Conservation (phyloP, 2,113 vertebrate species). For the Anarrhichthys ocellatus region DNA sequence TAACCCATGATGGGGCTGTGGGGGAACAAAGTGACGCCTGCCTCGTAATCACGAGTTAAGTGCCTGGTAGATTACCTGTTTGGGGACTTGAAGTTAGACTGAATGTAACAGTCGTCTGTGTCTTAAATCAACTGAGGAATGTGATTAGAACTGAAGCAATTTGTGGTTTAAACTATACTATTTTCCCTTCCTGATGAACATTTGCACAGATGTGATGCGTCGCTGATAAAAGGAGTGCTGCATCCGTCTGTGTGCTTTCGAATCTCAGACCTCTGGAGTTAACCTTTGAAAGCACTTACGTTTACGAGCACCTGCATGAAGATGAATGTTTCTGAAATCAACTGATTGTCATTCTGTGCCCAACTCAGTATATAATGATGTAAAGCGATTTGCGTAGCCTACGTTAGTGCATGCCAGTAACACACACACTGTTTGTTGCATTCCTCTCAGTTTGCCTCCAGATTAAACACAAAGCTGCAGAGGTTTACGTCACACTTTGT, state of each 20-base stretch:
- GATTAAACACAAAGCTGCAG: slow-evolving; percentile 20
- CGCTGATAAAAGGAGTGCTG: slow-evolving; percentile 7
- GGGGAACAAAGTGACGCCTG: slow-evolving; percentile 47
- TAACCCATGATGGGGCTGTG: not conserved
- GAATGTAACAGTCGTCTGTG: slow-evolving; percentile 36
- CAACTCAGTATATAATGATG: slow-evolving; percentile 36
- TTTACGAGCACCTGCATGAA: slow-evolving; percentile 59
- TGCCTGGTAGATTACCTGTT: slow-evolving; percentile 79
- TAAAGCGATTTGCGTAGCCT: slow-evolving; percentile 16
- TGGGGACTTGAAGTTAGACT: slow-evolving; percentile 66
- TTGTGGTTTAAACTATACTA: slow-evolving; percentile 2
- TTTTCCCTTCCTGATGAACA: slow-evolving; percentile 23
- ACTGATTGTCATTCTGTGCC: slow-evolving; percentile 42
- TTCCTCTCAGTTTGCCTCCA: slow-evolving; percentile 17
- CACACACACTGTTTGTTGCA: slow-evolving; percentile 19
- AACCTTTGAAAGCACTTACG: slow-evolving; percentile 62
- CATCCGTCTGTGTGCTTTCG: slow-evolving; percentile 21
- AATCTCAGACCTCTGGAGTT: slow-evolving; percentile 41
- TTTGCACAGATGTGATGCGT: slow-evolving; percentile 32
- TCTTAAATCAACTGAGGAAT: slow-evolving; percentile 51
- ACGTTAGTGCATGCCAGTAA: slow-evolving; percentile 58
- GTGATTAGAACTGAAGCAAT: slow-evolving; percentile 52
- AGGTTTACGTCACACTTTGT: slow-evolving; percentile 40
- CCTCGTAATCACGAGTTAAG: slow-evolving; percentile 66
- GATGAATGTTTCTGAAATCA: slow-evolving; percentile 51